Percentiles rank a stretch among this genome's conserved stretches.
Conservation (phyloP, 2,888 invertebrate genomes). For the Pammene fasciana region DNA sequence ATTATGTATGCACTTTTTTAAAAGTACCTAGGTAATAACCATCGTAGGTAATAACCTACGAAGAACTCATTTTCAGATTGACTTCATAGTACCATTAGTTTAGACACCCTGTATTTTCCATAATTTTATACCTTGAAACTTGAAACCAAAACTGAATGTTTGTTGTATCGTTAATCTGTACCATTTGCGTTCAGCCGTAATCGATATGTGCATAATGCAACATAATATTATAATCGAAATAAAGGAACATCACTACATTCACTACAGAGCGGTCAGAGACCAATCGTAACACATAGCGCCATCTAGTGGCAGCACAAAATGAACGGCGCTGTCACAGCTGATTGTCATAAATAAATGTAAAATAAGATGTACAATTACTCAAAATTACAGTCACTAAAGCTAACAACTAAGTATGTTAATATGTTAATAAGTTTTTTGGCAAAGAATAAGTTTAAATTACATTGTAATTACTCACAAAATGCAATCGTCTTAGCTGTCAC, state of each 20-base stretch:
- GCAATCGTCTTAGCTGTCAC: slow-evolving; percentile 70
- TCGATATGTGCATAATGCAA: no score
- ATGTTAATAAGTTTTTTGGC: slow-evolving; percentile 33
- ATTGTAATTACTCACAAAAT: slow-evolving; percentile 57
- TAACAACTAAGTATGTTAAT: background rate
- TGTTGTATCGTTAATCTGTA: no score
- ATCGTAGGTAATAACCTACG: no score
- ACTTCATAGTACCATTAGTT: no score
- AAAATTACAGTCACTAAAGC: slow-evolving; percentile 1
- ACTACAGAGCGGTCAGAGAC: no score
- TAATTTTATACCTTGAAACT: no score
- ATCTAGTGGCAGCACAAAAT: slow-evolving; percentile 33
- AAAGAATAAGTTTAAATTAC: background rate
- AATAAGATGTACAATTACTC: background rate
- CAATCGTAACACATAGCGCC: slow-evolving; percentile 36
- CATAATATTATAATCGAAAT: background rate
- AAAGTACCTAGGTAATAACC: no score
- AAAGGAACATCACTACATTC: slow-evolving; percentile 33
- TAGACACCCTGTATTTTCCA: no score
- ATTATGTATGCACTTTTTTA: no score
- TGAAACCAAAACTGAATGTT: no score
- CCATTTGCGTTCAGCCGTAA: no score
- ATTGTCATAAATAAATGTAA: slow-evolving; percentile 42
- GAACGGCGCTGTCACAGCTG: slow-evolving; percentile 35
- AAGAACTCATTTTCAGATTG: no score